Percentiles rank a stretch among this genome's conserved stretches.
These are phyloP conservation scores for Taenioides sp. DNA, from an alignment of 2,797 vertebrate genomes.

Conservation along the genomic window DNA sequence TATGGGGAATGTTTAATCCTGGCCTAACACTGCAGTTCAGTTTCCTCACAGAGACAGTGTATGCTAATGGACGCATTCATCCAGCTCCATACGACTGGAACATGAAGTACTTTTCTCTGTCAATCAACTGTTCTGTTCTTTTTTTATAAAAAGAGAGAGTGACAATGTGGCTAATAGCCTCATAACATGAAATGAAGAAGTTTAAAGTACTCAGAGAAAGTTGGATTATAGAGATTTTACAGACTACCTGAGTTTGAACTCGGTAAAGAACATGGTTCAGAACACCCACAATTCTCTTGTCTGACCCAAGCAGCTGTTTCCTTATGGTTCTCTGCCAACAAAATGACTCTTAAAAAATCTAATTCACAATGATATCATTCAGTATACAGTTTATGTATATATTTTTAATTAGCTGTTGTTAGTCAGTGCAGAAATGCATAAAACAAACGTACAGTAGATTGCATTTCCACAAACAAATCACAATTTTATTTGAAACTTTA, in stretches of 20 bases:
- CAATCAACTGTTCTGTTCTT: neutral
- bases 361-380: too few species aligned
- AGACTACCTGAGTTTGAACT: neutral
- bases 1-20: neutral
- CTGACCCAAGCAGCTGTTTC: too few species aligned
- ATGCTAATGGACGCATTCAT: constrained; percentile 2
- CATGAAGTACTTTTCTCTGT: constrained; percentile 5
- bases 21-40: neutral
- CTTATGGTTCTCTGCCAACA: too few species aligned
- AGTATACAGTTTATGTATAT: too few species aligned
- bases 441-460: neutral
- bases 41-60: neutral
- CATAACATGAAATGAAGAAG: neutral
- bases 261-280: too few species aligned
- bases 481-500: neutral
- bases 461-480: neutral
- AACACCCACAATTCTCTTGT: too few species aligned
- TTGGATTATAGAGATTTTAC: neutral
- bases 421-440: too few species aligned
- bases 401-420: too few species aligned
- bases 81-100: neutral
- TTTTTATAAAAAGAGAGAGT: neutral
- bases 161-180: neutral
- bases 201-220: neutral
- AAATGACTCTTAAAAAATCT: too few species aligned